Base-by-base conservation (phyloP, 2,888 invertebrate species). In the Tipula confusa region DNA sequence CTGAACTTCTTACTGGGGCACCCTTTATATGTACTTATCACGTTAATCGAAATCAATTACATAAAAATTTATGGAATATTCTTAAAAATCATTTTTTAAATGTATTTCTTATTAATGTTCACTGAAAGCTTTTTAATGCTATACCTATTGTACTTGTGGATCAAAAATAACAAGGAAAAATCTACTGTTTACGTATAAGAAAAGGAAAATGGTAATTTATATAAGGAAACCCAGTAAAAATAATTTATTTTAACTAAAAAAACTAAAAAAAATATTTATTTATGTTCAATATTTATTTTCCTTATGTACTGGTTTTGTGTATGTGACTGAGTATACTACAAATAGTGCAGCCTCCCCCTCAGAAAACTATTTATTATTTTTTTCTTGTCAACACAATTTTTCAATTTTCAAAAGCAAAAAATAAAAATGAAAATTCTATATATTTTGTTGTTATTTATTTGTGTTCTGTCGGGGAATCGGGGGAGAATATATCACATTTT, bases 301-400 rank as follows among this genome's bases (percentile, higher is more conserved):
- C 15, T 15, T 43, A 1, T 1, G n/a, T 15, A 15, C 15, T 15
- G 33, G n/a, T 9, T 33, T 7, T 33, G 11, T 36, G 11, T 36
- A 36, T 11, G 31, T 11, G 11, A 36, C 9, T 43, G 15, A n/a
- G n/a, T n/a, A n/a, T n/a, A n/a, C 43, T 43, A n/a, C n/a, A n/a
- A n/a, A n/a, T n/a, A n/a, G n/a, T n/a, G n/a, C 15, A 43, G 9
- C 11, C 36, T 5, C 15, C 7, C 43, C 43, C 6, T 43, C 43
- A 15, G 24, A 64, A 64, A 64, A 64, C 64, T 64, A 64, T 64
- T 64, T 64, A 64, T 24, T 64, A 24, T 64, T 64, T 24, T 64
- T 64, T 64, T 64, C 64, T 9, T 64, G 64, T 64, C 64, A 64
- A 64, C 64, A 24, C 64, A 64, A 64, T 64, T 64, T 33, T 64